These are phyloP conservation scores for Menidia menidia DNA, from an alignment of 2,797 vertebrate genomes.

Conservation along the genomic window DNA sequence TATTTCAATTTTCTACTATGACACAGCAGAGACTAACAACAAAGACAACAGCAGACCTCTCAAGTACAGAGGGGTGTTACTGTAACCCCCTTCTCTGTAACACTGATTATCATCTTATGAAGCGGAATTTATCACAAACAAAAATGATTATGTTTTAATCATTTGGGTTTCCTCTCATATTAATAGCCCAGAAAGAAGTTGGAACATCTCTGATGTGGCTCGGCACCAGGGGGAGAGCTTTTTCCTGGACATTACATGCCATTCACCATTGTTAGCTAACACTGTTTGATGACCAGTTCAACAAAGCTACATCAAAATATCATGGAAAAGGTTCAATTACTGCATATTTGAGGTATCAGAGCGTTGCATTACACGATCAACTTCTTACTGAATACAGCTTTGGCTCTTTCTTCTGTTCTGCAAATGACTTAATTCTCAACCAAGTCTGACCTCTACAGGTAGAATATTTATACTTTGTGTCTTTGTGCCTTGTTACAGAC, in stretches of 20 bases:
- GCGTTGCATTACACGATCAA: neutral
- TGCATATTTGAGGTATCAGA: neutral
- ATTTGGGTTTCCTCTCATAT: too few relatives aligned
- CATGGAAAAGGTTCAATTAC: neutral
- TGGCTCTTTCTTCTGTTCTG: neutral
- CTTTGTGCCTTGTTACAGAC: neutral
- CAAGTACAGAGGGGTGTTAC: neutral
- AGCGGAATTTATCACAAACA: neutral
- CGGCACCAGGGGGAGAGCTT: too few relatives aligned
- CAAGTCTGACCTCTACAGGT: slow-evolving; percentile 80
- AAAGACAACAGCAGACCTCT: neutral
- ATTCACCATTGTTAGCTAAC: neutral
- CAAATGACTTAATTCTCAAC: slow-evolving; percentile 30
- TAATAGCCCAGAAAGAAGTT: too few relatives aligned
- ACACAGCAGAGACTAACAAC: neutral
- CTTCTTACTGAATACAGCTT: neutral
- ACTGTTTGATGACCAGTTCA: neutral
- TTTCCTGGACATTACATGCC: too few relatives aligned
- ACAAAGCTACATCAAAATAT: neutral
- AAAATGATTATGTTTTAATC: neutral
- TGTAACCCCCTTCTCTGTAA: neutral
- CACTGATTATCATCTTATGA: neutral
- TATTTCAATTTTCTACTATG: neutral
- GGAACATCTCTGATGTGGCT: too few relatives aligned
- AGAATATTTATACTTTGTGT: neutral